These are phyloP conservation scores for Zaprionus taronus DNA, from an alignment of 1,140 invertebrate genomes.

Conservation along the genomic window DNA sequence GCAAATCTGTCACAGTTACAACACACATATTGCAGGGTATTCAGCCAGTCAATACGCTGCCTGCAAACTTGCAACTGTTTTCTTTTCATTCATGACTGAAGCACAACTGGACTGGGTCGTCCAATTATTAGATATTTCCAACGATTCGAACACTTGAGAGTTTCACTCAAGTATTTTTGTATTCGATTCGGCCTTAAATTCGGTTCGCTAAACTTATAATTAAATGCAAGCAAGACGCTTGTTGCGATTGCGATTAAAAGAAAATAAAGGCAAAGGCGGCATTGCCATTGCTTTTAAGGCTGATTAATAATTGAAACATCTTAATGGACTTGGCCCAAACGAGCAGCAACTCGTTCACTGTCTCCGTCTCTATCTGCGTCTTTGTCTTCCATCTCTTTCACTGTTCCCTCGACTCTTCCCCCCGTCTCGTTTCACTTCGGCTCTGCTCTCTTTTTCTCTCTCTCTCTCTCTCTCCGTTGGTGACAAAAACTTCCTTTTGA, in stretches of 20 bases:
- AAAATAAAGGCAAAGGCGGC: conserved; percentile 51
- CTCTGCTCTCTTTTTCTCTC: conserved; percentile 9
- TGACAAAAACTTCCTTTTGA: conserved; percentile 65
- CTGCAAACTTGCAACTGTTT: not conserved
- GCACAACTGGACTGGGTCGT: not conserved
- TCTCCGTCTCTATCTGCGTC: conserved; percentile 6
- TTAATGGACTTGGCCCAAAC: conserved; percentile 71
- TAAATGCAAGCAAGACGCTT: conserved; percentile 63
- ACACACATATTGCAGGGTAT: too few relatives aligned
- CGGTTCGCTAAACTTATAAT: conserved; percentile 58
- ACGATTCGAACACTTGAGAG: conserved; percentile 8
- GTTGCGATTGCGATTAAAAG: conserved; percentile 67
- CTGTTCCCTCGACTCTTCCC: not conserved
- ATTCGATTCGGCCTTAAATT: conserved; percentile 17
- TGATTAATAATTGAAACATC: conserved; percentile 79
- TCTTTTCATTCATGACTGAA: not conserved
- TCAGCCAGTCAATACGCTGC: not conserved
- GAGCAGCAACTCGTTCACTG: conserved; percentile 25
- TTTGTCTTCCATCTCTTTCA: conserved; percentile 13
- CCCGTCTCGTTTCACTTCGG: not conserved
- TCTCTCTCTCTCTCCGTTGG: conserved; percentile 21
- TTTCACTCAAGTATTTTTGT: conserved; percentile 10
- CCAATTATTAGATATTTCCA: not conserved
- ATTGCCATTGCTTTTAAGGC: conserved; percentile 73
- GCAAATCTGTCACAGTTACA: too few relatives aligned